phyloP scores from a whole-genome alignment of 2,113 vertebrate genomes.

The Murina feae region DNA sequence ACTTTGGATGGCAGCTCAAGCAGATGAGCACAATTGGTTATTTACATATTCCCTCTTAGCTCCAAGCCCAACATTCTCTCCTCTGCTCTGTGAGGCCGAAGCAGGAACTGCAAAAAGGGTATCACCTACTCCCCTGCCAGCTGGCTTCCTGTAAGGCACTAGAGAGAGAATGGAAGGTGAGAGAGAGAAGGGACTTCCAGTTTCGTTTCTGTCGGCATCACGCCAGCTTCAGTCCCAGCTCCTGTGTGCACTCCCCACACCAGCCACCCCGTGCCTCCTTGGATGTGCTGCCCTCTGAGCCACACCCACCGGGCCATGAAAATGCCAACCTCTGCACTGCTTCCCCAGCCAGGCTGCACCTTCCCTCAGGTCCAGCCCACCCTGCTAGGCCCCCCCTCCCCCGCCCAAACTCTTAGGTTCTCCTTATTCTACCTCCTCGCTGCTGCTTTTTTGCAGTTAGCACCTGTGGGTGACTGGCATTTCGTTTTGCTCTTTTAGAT shows the following conservation, averaged over 20 bases:
- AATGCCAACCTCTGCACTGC: fast-evolving
- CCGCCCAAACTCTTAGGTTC: background rate
- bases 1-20: background rate
- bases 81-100: background rate
- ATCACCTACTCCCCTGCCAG: background rate
- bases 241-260: background rate
- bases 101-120: background rate
- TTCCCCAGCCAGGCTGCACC: background rate
- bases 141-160: background rate
- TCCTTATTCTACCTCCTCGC: background rate
- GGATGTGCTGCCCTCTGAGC: background rate
- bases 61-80: background rate
- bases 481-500: background rate
- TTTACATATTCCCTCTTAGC: too few relatives aligned
- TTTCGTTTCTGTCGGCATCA: background rate
- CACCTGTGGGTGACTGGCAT: background rate
- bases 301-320: background rate
- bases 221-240: background rate
- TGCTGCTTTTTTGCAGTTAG: background rate
- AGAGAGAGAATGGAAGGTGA: background rate
- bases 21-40: background rate
- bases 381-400: background rate
- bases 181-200: background rate
- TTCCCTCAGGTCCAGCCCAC: background rate
- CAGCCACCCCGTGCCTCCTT: background rate